A percentile compares a stretch with the other conserved stretches of the same genome.
Evolutionary conservation across 2,113 vertebrate genomes (phyloP).

Genomic region (Entomyzon cyanotis): DNA sequence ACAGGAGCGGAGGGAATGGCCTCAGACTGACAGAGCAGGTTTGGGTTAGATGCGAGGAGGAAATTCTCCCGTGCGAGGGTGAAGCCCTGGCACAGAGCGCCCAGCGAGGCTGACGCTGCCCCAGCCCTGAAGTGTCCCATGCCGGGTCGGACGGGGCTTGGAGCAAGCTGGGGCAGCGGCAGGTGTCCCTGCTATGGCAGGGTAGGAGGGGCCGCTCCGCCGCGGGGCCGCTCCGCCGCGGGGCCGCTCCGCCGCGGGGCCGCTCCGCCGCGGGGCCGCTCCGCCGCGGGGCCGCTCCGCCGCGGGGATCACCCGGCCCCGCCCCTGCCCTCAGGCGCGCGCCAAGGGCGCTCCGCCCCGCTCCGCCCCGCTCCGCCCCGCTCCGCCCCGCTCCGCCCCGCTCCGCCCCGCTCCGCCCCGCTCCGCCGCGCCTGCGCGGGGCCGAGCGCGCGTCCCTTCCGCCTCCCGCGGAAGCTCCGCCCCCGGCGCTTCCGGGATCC

Average conservation of each 20-base stretch:
- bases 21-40: background rate
- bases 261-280: background rate
- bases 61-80: background rate
- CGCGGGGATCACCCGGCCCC: background rate
- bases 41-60: background rate
- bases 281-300: background rate
- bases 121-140: accelerated
- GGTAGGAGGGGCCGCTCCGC: too few relatives aligned
- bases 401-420: too few relatives aligned
- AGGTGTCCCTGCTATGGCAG: accelerated
- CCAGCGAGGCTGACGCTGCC: background rate
- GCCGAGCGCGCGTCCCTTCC: too few relatives aligned
- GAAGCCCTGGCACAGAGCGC: accelerated
- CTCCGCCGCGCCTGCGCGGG: too few relatives aligned
- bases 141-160: accelerated
- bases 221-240: background rate
- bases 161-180: accelerated
- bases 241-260: background rate
- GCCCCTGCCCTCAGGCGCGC: too few relatives aligned
- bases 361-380: too few relatives aligned
- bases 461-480: too few relatives aligned
- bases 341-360: too few relatives aligned
- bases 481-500: too few relatives aligned
- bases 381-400: too few relatives aligned
- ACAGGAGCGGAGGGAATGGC: background rate